These are phyloP conservation scores for Drosophila melanocephala DNA, from an alignment of 2,888 invertebrate species.

Conservation along the genomic window DNA sequence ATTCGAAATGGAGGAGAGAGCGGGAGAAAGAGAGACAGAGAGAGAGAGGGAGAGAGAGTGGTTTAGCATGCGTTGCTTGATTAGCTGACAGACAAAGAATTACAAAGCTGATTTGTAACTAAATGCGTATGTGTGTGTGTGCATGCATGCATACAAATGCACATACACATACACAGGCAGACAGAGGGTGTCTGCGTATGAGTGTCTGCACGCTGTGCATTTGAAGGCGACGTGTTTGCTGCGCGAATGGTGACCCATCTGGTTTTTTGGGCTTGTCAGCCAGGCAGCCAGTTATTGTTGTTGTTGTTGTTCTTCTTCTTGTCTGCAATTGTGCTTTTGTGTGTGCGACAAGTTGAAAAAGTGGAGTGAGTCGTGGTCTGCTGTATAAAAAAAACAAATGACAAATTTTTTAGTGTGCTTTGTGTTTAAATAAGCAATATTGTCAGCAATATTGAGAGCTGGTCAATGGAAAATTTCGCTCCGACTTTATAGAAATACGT, in stretches of 20 bases:
- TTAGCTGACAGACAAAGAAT: constrained; percentile 52
- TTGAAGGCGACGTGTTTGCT: constrained; percentile 37
- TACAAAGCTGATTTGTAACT: constrained; percentile 42
- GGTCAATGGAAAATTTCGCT: background rate
- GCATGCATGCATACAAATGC: background rate
- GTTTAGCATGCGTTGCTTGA: constrained; percentile 41
- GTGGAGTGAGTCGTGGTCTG: constrained; percentile 23
- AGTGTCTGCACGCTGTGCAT: constrained; percentile 15
- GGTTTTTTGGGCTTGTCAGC: constrained; percentile 50
- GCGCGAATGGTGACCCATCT: constrained; percentile 56
- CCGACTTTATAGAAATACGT: background rate
- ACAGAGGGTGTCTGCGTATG: constrained; percentile 1
- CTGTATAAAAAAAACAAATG: constrained; percentile 1
- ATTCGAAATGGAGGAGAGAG: background rate
- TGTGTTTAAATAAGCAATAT: background rate
- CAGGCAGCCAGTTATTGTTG: constrained; percentile 22
- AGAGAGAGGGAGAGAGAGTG: background rate
- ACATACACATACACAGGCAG: background rate
- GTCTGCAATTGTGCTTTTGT: constrained; percentile 52
- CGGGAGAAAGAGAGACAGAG: background rate
- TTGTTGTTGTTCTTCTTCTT: constrained; percentile 17
- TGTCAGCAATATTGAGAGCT: background rate
- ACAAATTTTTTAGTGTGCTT: constrained; percentile 11
- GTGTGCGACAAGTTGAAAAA: constrained; percentile 42
- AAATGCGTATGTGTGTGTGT: background rate